Evolutionary conservation across 2,113 vertebrate genomes (phyloP), one percentile per base, ranked within the genome.

Genomic region (Peromyscus leucopus): DNA sequence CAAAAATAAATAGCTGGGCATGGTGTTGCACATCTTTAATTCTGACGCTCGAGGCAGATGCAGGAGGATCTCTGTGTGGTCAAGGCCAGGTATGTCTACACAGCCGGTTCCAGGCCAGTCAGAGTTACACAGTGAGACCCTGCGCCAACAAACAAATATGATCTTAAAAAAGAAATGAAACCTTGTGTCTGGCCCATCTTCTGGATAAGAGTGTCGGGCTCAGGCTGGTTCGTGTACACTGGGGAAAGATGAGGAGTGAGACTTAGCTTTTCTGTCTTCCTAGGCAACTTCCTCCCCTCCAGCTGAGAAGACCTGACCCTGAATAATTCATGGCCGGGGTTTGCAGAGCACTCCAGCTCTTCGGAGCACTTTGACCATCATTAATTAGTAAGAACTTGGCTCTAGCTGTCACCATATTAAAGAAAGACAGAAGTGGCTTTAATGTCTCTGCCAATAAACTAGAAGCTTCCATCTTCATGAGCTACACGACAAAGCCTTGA

Each of bases 351-450:
- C 72, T 95, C 79, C 51, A 16, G 88, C 80, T 97, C 90, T 36
- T 86, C 95, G 89, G 96, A 96, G 95, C 71, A 89, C 96, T 98
- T 95, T 94, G 95, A 79, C 96, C 93, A 75, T 96, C 93, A 96
- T 98, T 96, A 97, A 97, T 97, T 98, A 97, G 96, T 97, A 93
- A 98, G 97, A 90, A 95, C 83, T 90, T 97, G 96, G 96, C 94
- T 97, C 83, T 51, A 9, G 84, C 78, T 74, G 61, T 93, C 24
- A 22, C 78, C 74, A 89, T 67, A 88, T 96, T 95, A 95, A 95
- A 95, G 82, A 78, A 69, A 96, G 90, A 26, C 80, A 97, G n/a
- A 95, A 93, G 39, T 92, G 83, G 42, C 76, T 96, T 55, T 84
- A 39, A 93, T 93, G 39, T 69, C 21, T 79, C 42, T 46, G 12